Percentiles rank a stretch among this genome's conserved stretches.
Evolutionary conservation across 2,888 invertebrate genomes (phyloP).

Genomic region (Ichneumon xanthorius): DNA sequence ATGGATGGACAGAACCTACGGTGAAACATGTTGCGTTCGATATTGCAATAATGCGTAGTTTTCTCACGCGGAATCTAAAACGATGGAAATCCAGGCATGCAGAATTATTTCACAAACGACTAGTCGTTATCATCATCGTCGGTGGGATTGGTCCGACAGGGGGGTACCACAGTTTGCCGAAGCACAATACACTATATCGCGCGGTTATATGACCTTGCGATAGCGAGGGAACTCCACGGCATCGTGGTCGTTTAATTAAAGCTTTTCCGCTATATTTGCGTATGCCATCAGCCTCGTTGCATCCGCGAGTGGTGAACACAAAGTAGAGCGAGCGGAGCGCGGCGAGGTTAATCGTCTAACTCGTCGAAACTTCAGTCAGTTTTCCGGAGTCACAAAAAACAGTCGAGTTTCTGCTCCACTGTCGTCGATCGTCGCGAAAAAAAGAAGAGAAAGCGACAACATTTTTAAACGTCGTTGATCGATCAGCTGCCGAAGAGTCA

Average conservation of each 20-base stretch:
- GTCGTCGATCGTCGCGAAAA: background rate
- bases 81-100: background rate
- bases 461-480: no score
- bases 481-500: background rate
- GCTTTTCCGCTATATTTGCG: slow-evolving; percentile 68
- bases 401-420: slow-evolving; percentile 4
- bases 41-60: background rate
- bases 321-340: slow-evolving; percentile 17
- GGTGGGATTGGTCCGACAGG: background rate
- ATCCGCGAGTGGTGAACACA: slow-evolving; percentile 42
- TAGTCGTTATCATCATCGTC: slow-evolving; percentile 15
- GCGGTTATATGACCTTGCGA: slow-evolving; percentile 68
- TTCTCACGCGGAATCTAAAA: slow-evolving; percentile 38
- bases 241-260: slow-evolving; percentile 69
- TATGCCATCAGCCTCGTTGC: slow-evolving; percentile 68
- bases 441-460: background rate
- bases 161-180: slow-evolving; percentile 36
- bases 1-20: background rate
- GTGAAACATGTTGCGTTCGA: background rate
- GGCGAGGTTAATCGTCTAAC: slow-evolving; percentile 59
- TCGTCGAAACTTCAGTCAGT: slow-evolving; percentile 57
- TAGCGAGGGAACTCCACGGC: slow-evolving; percentile 45
- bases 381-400: slow-evolving; percentile 47
- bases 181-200: slow-evolving; percentile 63
- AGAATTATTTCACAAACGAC: slow-evolving; percentile 21